These are phyloP conservation scores for Epizoanthus scotinus DNA, from an alignment of 92 coral and sea anemone genomes.

Conservation along the genomic window DNA sequence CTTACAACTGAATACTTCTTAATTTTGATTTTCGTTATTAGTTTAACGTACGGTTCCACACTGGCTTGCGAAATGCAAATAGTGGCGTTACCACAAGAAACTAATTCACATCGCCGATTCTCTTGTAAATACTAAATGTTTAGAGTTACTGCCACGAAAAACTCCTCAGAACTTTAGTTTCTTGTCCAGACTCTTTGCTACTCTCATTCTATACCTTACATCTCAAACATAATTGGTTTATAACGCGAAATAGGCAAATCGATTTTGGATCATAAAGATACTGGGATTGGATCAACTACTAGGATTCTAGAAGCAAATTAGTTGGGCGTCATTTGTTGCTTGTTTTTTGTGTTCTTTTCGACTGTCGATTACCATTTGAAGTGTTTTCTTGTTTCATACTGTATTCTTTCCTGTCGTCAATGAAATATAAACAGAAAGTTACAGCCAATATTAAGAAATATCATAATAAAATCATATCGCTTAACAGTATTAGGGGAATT, in stretches of 20 bases:
- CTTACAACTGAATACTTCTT: neutral
- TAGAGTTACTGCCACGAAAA: neutral
- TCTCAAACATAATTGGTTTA: conserved; percentile 35
- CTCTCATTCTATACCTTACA: neutral
- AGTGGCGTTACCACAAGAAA: neutral
- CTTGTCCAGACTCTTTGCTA: neutral
- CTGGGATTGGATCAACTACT: neutral
- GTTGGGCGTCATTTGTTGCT: conserved; percentile 13
- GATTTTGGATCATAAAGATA: neutral
- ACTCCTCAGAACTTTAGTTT: neutral
- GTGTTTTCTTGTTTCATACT: neutral
- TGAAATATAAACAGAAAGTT: neutral
- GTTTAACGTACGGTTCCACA: conserved; percentile 1
- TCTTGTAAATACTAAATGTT: neutral
- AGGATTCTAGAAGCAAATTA: conserved; percentile 15
- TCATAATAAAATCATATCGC: neutral
- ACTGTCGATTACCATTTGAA: conserved; percentile 16
- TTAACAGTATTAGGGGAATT: no score
- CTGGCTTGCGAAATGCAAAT: conserved; percentile 2
- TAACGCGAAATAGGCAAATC: conserved; percentile 17
- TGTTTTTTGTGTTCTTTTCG: neutral
- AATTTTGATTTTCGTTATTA: neutral
- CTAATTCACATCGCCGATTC: neutral
- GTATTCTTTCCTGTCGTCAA: conserved; percentile 19
- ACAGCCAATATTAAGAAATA: neutral